Base-by-base conservation (phyloP, 2,113 vertebrate genomes). In the Notarius lentiginosus region DNA sequence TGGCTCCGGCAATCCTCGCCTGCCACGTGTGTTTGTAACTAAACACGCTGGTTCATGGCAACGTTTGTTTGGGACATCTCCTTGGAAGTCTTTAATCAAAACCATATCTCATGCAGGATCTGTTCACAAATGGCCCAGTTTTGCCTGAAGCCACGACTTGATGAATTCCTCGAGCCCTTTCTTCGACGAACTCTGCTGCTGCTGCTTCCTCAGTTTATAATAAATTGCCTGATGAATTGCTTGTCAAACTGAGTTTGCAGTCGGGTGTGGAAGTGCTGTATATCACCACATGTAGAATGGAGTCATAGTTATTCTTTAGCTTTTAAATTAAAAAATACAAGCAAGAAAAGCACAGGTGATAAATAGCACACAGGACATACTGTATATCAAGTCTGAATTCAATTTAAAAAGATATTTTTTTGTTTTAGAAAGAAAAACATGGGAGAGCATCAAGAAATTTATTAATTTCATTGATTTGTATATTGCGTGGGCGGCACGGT, bases 31-130 rank as follows among this genome's bases (percentile, higher is more conserved):
- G 93, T 95, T 94, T 95, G 93, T 93, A 90, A 93, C 92, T 91
- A 95, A 95, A 95, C 93, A 95, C 92, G 91, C 53, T 20, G 90
- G 91, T 93, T 94, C 95, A 94, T 95, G 93, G 94, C 94, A 95
- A 95, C 95, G 9, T 91, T 89, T 93, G 90, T 94, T 94, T 94
- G 92, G 93, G 92, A 92, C 89, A 81, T 92, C 91, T 92, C 41
- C 91, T 90, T 91, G 90, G 91, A 90, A 93, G 90, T 89, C 89
- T 89, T 86, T 91, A 91, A 92, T 93, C 90, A 91, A 92, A 92
- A 92, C 90, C 91, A 92, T 89, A 87, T 93, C 90, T 91, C 58
- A 89, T 65, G 61, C 84, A 73, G 47, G 56, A 87, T 87, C 82
- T 88, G 72, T 84, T 85, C 79, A 84, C 86, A 87, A 85, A 65